Conservation (phyloP, 2,888 invertebrate genomes). For the Nebria brevicollis region DNA sequence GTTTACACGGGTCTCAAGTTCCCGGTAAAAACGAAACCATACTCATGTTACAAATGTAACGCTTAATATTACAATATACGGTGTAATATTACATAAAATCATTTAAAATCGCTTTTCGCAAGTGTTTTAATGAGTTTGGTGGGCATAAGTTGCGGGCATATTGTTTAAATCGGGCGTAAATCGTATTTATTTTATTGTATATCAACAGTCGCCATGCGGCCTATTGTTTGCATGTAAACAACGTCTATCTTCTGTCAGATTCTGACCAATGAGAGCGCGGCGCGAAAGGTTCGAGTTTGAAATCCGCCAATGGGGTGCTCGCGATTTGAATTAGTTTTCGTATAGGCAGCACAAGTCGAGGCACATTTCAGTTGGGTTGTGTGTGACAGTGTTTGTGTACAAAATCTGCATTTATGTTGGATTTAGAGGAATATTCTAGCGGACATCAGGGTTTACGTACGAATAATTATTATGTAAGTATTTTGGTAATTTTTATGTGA, state of each 20-base stretch:
- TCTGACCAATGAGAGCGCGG: conserved; percentile 58
- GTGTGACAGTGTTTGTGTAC: conserved; percentile 59
- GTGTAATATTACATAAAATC: conserved; percentile 12
- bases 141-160: neutral
- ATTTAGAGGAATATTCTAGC: conserved; percentile 75
- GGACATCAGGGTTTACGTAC: conserved; percentile 74
- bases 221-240: conserved; percentile 30
- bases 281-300: conserved; percentile 62
- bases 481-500: conserved; percentile 51
- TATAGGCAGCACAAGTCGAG: conserved; percentile 54
- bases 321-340: conserved; percentile 65
- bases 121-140: conserved; percentile 16
- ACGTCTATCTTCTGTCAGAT: conserved; percentile 38
- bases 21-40: conserved; percentile 55
- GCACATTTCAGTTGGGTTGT: conserved; percentile 58
- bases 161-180: conserved; percentile 4
- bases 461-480: conserved; percentile 77
- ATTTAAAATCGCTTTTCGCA: neutral
- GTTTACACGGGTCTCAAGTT: conserved; percentile 51
- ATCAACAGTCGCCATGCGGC: conserved; percentile 32
- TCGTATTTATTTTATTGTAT: conserved; percentile 17
- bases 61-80: neutral
- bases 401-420: conserved; percentile 66
- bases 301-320: conserved; percentile 57
- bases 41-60: conserved; percentile 7